Conservation (phyloP, 2,113 vertebrate genomes). For the Nannospalax galili region DNA sequence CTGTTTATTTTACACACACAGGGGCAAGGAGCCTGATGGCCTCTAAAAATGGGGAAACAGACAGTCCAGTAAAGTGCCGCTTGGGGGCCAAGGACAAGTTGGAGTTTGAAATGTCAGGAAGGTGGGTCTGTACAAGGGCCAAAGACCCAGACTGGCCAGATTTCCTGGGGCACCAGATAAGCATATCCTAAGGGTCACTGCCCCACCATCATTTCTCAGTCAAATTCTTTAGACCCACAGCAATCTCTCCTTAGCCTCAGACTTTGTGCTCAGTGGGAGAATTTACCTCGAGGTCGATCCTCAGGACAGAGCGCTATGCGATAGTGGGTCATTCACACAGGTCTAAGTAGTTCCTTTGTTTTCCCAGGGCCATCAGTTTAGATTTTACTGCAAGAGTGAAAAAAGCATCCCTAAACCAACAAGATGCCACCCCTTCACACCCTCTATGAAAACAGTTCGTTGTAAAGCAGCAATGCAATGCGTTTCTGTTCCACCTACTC, state of each 20-base stretch:
- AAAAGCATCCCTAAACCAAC: constrained; percentile 59
- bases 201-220: rapidly evolving
- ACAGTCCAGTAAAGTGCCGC: neutral
- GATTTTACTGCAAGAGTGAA: constrained; percentile 24
- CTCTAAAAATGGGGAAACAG: neutral
- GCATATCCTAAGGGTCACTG: too few species aligned
- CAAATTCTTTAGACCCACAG: neutral
- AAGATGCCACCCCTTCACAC: neutral
- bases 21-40: neutral
- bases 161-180: neutral
- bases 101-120: neutral
- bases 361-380: constrained; percentile 22
- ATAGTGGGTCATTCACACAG: neutral
- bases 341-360: neutral
- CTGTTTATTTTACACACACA: neutral
- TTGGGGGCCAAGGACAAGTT: neutral
- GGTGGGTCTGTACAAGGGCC: neutral
- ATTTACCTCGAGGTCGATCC: neutral
- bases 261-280: rapidly evolving
- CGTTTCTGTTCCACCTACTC: neutral
- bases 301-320: neutral
- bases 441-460: neutral
- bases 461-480: neutral
- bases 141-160: neutral
- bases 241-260: neutral